These are phyloP conservation scores for Deroplatys truncata DNA, from an alignment of 2,888 invertebrate genomes.

Conservation along the genomic window DNA sequence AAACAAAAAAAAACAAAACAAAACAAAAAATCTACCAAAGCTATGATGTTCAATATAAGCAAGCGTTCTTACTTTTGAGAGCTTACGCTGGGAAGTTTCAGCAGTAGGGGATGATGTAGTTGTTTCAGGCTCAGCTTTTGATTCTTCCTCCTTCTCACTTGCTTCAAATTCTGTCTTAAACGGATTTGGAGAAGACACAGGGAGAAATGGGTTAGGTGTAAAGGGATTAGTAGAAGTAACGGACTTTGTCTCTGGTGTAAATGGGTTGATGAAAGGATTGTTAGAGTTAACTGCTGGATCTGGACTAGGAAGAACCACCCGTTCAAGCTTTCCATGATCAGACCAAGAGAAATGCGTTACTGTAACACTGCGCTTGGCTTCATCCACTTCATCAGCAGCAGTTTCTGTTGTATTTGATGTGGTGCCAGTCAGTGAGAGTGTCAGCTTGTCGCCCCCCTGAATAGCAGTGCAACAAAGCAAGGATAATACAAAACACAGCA, in stretches of 20 bases:
- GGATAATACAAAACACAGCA: constrained; percentile 35
- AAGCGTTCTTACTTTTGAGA: constrained; percentile 16
- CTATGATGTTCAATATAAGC: background rate
- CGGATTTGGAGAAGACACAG: background rate
- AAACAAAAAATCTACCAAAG: background rate
- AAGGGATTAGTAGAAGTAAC: constrained; percentile 25
- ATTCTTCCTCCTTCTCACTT: background rate
- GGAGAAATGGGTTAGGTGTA: constrained; percentile 17
- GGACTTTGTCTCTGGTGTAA: constrained; percentile 13
- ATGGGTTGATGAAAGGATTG: constrained; percentile 27
- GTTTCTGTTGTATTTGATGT: constrained; percentile 24
- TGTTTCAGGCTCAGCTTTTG: background rate
- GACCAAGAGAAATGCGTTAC: constrained; percentile 56
- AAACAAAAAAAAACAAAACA: too few relatives aligned
- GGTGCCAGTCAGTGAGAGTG: constrained; percentile 58
- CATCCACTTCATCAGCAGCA: constrained; percentile 8
- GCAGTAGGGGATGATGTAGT: background rate
- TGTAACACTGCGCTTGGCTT: constrained; percentile 50
- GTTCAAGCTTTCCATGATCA: constrained; percentile 49
- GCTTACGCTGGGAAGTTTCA: background rate
- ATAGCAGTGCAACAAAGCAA: constrained; percentile 29
- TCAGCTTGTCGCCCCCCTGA: constrained; percentile 67
- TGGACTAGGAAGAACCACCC: constrained; percentile 32
- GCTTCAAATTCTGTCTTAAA: background rate
- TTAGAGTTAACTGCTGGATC: constrained; percentile 14